Percentiles rank a stretch among this genome's conserved stretches.
Conservation (phyloP, 2,797 vertebrate genomes). For the Muscicapa comitata region DNA sequence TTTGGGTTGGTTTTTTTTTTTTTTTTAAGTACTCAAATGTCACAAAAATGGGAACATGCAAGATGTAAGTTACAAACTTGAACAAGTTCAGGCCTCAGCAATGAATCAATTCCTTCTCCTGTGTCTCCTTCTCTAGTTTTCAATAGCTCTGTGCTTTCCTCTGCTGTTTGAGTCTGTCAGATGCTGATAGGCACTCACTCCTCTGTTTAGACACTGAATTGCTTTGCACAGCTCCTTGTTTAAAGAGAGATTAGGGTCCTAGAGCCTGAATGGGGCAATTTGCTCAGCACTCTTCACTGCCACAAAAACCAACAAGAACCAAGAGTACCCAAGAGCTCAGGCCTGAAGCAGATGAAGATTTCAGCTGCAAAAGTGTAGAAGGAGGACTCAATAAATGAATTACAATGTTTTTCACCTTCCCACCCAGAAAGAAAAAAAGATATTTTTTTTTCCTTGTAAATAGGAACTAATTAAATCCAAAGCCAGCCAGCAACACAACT, state of each 20-base stretch:
- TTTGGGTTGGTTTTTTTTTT: too few species aligned
- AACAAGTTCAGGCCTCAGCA: background rate
- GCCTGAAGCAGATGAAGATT: background rate
- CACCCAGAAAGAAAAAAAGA: background rate
- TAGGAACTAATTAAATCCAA: background rate
- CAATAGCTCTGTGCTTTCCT: background rate
- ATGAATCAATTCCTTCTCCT: background rate
- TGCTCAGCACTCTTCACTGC: background rate
- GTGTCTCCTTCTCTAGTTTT: background rate
- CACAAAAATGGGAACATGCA: background rate
- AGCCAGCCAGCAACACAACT: background rate
- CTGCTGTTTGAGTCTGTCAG: background rate
- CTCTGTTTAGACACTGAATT: slow-evolving; percentile 33
- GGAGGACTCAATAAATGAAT: background rate
- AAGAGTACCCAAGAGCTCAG: background rate
- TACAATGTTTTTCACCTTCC: background rate
- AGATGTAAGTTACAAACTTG: background rate
- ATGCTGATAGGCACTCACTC: background rate
- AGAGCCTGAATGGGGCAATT: background rate
- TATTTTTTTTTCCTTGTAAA: background rate
- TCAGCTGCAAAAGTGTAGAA: background rate
- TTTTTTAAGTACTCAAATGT: background rate
- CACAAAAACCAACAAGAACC: background rate
- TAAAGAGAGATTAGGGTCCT: slow-evolving; percentile 35
- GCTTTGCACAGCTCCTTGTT: slow-evolving; percentile 36